Evolutionary conservation across 2,113 vertebrate genomes (phyloP).

Genomic region (Oophaga pumilio): DNA sequence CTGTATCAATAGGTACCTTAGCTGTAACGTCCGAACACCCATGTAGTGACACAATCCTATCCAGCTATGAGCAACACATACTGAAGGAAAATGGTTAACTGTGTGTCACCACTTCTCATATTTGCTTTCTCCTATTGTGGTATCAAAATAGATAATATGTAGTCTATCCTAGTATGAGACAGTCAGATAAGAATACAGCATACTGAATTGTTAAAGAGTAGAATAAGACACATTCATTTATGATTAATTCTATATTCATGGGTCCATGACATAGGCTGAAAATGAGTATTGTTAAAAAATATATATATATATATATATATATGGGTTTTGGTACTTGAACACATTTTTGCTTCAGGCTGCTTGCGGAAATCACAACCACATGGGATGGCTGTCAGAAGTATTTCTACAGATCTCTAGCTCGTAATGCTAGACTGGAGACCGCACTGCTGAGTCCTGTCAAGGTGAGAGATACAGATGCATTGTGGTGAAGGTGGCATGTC

Average conservation of each 20-base stretch:
- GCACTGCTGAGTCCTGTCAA: slow-evolving; percentile 82
- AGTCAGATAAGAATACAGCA: no score
- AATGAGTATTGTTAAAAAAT: background rate
- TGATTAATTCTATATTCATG: background rate
- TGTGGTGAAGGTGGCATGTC: background rate
- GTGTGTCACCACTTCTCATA: no score
- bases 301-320: no score
- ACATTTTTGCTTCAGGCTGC: slow-evolving; percentile 73
- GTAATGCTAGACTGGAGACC: slow-evolving; percentile 76
- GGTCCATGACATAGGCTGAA: background rate
- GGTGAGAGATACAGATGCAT: slow-evolving; percentile 69
- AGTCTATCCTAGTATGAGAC: background rate
- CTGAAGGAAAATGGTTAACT: no score
- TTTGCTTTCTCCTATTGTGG: background rate
- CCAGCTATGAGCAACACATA: no score
- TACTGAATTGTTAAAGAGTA: no score
- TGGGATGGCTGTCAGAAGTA: slow-evolving; percentile 97
- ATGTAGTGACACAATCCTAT: no score
- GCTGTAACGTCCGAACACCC: no score
- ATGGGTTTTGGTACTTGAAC: no score
- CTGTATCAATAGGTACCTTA: no score
- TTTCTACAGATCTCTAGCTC: slow-evolving; percentile 89
- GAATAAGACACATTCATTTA: background rate
- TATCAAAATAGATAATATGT: background rate
- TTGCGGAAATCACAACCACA: slow-evolving; percentile 78